Evolutionary conservation across 2,797 vertebrate genomes (phyloP), one percentile per base, ranked within the genome.

Genomic region (Acanthurus lineatus): DNA sequence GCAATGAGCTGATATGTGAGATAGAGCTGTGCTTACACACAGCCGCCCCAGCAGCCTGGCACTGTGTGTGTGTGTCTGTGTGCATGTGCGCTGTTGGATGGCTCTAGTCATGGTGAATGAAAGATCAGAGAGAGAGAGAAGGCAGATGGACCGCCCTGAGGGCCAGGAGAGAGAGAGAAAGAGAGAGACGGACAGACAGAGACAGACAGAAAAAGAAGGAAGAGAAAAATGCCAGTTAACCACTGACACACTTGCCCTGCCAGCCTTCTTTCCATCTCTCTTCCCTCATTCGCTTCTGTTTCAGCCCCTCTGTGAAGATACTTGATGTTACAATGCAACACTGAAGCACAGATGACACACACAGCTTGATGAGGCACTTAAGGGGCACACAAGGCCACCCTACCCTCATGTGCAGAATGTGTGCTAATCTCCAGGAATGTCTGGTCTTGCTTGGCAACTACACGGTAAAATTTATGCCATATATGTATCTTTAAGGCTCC

Each of bases 101-200:
- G 91, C 88, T 93, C 77, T 91, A 89, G 92, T 95, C 94, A 94
- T 91, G 92, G 91, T 89, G 89, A 94, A 94, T 93, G 92, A 93
- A 93, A 91, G 94, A 95, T 95, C 93, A 28, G 28, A 95, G 91
- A 92, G 88, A 87, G 77, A 91, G 84, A 86, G 87, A 90, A 93
- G 87, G 90, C 91, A 93, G 92, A 93, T 93, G 91, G 93, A 93
- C 91, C 10, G 79, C 92, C 90, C 90, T 48, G 65, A 89, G 92
- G 91, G 89, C 86, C 88, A 91, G 81, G 83, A 81, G 85, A 90
- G 90, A 79, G 81, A 92, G 77, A 89, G 92, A 86, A 74, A 65
- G 63, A 28, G 56, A 73, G 56, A 57, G 48, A 63, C 54, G 51
- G 71, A 71, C 67, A 63, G 32, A 73, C 57, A 64, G 47, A 62